These are phyloP conservation scores for Pangasius macronema DNA, from an alignment of 2,797 vertebrate species.

Conservation along the genomic window DNA sequence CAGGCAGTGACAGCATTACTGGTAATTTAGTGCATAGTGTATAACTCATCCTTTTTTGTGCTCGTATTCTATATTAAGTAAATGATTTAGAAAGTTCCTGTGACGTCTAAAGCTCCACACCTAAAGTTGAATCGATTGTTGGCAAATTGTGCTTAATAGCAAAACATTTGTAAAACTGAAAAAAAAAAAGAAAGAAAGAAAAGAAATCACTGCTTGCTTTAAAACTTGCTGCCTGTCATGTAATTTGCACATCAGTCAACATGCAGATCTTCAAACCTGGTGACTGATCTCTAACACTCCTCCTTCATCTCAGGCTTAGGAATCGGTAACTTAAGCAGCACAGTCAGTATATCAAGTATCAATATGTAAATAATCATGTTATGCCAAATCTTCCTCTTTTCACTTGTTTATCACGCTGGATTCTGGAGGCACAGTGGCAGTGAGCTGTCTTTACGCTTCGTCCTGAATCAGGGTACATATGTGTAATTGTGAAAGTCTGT, in stretches of 20 bases:
- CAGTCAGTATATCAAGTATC: neutral
- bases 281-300: neutral
- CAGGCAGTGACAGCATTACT: neutral
- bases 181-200: no score
- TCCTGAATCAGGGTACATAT: neutral
- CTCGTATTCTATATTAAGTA: no score
- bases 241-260: neutral
- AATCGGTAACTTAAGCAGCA: neutral
- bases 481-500: no score
- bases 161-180: neutral
- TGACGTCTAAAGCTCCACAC: neutral
- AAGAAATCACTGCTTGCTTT: neutral
- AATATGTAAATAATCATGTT: neutral
- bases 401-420: neutral
- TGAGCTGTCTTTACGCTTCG: neutral
- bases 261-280: neutral
- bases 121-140: no score
- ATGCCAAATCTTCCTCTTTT: neutral
- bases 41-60: neutral
- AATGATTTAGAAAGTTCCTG: neutral
- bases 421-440: neutral
- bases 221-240: neutral
- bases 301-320: neutral
- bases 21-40: neutral
- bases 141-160: neutral